Evolutionary conservation across 2,888 invertebrate genomes (phyloP).

Genomic region (Drosophila ezoana): DNA sequence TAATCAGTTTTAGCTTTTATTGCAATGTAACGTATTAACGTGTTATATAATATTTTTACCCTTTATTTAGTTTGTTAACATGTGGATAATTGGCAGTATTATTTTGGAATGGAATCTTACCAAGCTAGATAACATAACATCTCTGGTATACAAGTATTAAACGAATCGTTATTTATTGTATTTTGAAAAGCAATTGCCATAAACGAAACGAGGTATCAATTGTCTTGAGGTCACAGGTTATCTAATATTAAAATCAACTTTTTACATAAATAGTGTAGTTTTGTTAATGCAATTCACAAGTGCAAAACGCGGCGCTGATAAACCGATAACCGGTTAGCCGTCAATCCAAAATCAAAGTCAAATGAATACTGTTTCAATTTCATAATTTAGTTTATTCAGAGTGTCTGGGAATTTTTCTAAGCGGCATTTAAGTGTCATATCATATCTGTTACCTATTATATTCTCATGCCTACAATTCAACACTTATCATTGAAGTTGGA

Average conservation of each 20-base stretch:
- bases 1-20: too few relatives aligned
- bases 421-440: conserved; percentile 34
- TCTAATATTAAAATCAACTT: conserved; percentile 1
- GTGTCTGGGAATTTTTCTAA: conserved; percentile 56
- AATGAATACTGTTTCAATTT: conserved; percentile 33
- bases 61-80: too few relatives aligned
- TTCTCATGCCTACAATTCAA: conserved; percentile 36
- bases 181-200: too few relatives aligned
- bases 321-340: neutral
- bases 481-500: conserved; percentile 28
- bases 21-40: too few relatives aligned
- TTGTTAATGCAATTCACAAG: conserved; percentile 16
- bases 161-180: too few relatives aligned
- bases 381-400: conserved; percentile 76
- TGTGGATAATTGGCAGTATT: too few relatives aligned
- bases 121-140: too few relatives aligned
- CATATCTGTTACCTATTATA: conserved; percentile 58
- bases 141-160: too few relatives aligned
- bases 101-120: too few relatives aligned
- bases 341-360: conserved; percentile 1
- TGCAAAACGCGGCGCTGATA: conserved; percentile 1
- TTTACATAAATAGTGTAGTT: neutral
- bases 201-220: neutral
- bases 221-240: conserved; percentile 17
- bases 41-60: too few relatives aligned